Base-by-base conservation (phyloP, 1,140 invertebrate genomes). In the Drosophila tristis region DNA sequence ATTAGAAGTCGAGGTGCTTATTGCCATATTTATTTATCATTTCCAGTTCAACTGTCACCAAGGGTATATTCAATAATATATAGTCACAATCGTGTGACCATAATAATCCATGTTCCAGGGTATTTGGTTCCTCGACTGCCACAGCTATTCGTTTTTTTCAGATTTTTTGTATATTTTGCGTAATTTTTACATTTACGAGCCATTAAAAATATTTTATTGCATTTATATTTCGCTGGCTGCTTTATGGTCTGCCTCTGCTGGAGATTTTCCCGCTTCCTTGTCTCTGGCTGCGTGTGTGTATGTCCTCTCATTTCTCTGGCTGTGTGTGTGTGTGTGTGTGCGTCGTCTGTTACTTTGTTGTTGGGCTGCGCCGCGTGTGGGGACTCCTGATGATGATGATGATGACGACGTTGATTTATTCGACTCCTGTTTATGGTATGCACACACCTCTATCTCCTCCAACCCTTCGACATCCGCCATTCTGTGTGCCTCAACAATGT, bases 161-260 rank as follows among this genome's bases (percentile, higher is more conserved):
- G 35, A 39, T 23, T 62, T 67, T 56, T 63, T 68, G 20, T 64
- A 48, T 75, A 74, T 80, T 76, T 80, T 80, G 66, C 78, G 78
- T 81, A 81, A 81, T 81, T 81, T 81, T 81, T 77, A 81, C 78
- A 81, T 81, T 81, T 81, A 81, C 78, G 78, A 81, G 78, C 78
- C 78, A 81, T 81, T 81, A 81, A 81, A 81, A 81, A 81, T 81
- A 81, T 81, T 81, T 81, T 81, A 81, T 81, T 81, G 78, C 78
- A 81, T 81, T 81, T 81, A 81, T 81, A 81, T 81, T 81, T 81
- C 67, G 66, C 72, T 81, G 78, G 78, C 78, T 81, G 73, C 78
- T 81, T 81, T 81, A 81, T 81, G 67, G 73, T 65, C 60, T 39
- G 67, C 63, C 73, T 35, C 78, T 72, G 78, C 74, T 77, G 78